Conservation (phyloP, 2,888 invertebrate genomes). For the Netelia virgata region DNA sequence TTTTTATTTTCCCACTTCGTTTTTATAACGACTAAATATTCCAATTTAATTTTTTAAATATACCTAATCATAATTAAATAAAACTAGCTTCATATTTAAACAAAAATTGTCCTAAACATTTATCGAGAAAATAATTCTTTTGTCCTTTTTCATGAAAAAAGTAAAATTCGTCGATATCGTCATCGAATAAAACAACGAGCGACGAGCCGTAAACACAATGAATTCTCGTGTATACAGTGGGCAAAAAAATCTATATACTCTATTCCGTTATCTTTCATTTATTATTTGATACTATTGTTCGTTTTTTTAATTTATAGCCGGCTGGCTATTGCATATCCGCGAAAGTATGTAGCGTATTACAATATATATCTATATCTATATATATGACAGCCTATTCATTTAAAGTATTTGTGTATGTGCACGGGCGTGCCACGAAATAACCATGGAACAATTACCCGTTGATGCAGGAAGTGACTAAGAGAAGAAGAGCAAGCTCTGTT, state of each 20-base stretch:
- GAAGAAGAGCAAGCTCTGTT: conserved; percentile 67
- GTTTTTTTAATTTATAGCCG: conserved; percentile 73
- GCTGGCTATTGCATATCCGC: conserved; percentile 55
- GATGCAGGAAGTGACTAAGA: conserved; percentile 72
- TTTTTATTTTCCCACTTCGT: too few relatives aligned
- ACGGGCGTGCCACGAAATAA: conserved; percentile 63
- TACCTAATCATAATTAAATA: too few relatives aligned
- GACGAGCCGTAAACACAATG: conserved; percentile 51
- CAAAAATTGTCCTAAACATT: not conserved
- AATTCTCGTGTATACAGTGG: conserved; percentile 6
- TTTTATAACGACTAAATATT: too few relatives aligned
- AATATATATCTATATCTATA: conserved; percentile 34
- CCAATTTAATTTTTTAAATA: too few relatives aligned
- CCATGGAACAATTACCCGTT: conserved; percentile 67
- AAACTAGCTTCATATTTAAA: too few relatives aligned
- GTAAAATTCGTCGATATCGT: conserved; percentile 34
- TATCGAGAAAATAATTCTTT: conserved; percentile 16
- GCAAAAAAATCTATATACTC: not conserved
- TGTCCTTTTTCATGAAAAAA: conserved; percentile 29
- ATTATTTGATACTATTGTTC: conserved; percentile 67
- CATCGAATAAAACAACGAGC: conserved; percentile 28
- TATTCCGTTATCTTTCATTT: conserved; percentile 48
- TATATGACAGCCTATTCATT: conserved; percentile 50
- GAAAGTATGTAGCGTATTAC: conserved; percentile 45
- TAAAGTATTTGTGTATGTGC: conserved; percentile 40